These are phyloP conservation scores for Pholis gunnellus DNA, from an alignment of 2,113 vertebrate genomes.

Conservation along the genomic window DNA sequence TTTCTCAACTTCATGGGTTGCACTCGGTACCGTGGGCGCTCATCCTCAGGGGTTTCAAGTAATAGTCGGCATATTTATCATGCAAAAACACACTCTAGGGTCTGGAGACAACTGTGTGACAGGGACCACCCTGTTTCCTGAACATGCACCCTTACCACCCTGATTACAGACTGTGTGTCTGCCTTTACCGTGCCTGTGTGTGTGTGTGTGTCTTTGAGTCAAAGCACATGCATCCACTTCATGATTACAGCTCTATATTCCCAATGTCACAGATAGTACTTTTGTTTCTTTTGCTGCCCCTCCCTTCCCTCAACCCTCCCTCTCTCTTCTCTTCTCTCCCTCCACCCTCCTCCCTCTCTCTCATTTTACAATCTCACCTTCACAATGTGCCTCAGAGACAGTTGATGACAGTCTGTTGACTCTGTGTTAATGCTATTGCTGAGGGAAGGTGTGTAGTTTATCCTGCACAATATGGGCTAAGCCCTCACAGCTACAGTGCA, in stretches of 20 bases:
- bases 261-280: conserved; percentile 46
- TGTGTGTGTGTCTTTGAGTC: conserved; percentile 22
- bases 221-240: conserved; percentile 14
- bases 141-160: conserved; percentile 9
- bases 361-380: conserved; percentile 23
- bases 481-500: conserved; percentile 25
- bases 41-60: not conserved
- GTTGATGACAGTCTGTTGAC: conserved; percentile 61
- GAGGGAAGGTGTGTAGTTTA: conserved; percentile 45
- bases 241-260: conserved; percentile 45
- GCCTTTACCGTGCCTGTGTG: not conserved
- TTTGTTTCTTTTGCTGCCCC: conserved; percentile 52
- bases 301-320: conserved; percentile 29
- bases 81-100: not conserved
- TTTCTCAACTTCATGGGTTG: not conserved
- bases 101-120: conserved; percentile 5
- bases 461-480: conserved; percentile 35
- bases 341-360: not conserved
- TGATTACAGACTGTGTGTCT: conserved; percentile 19
- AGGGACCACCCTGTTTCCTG: conserved; percentile 29
- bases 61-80: not conserved
- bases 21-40: not conserved
- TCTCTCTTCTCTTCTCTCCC: conserved; percentile 4
- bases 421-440: conserved; percentile 39
- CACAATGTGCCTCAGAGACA: conserved; percentile 52